Conservation (phyloP, 2,113 vertebrate species). For the Piprites chloris region DNA sequence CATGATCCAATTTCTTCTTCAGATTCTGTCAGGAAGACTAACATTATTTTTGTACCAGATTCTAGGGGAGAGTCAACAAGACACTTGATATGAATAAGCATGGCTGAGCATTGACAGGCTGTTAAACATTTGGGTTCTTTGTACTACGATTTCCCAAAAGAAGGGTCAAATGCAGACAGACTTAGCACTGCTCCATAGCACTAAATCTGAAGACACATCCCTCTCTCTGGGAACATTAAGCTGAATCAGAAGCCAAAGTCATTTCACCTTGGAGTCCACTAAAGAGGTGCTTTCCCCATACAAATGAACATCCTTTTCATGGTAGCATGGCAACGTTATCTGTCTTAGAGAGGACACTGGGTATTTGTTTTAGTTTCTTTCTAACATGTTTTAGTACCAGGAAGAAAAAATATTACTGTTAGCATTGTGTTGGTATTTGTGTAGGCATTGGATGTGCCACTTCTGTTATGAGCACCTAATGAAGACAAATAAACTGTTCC, state of each 20-base stretch:
- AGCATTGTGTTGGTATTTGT: background rate
- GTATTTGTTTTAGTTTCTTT: background rate
- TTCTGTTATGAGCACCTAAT: background rate
- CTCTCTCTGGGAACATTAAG: background rate
- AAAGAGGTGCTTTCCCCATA: background rate
- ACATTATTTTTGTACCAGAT: background rate
- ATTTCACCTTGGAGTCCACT: background rate
- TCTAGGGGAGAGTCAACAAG: background rate
- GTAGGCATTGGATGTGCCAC: background rate
- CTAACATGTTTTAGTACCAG: background rate
- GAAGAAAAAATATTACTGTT: background rate
- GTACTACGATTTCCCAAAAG: background rate
- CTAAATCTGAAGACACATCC: background rate
- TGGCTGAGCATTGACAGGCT: background rate
- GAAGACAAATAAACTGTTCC: background rate
- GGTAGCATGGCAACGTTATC: background rate
- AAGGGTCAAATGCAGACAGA: background rate
- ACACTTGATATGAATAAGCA: background rate
- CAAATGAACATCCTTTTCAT: background rate
- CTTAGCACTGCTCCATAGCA: background rate
- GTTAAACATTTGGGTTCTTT: background rate
- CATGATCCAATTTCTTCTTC: background rate
- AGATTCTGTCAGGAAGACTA: background rate
- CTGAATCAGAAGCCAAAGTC: background rate
- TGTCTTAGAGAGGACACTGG: background rate